These are phyloP conservation scores for Sylvilagus floridanus DNA, from an alignment of 2,797 vertebrate species.

Conservation along the genomic window DNA sequence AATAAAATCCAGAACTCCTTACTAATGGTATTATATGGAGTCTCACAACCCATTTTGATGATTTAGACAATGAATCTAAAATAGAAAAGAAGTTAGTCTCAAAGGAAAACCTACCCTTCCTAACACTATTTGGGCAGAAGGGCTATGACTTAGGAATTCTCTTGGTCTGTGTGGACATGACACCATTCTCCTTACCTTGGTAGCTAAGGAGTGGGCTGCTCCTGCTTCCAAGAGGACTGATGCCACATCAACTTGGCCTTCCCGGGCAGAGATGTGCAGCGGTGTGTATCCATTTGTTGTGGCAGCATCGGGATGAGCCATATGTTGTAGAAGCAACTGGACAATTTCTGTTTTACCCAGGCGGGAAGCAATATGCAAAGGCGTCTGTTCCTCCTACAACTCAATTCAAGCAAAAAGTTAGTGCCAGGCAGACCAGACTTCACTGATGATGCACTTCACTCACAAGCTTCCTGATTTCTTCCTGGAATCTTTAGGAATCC, in stretches of 20 bases:
- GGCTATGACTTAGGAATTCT: rapidly evolving
- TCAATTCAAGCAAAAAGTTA: slow-evolving; percentile 84
- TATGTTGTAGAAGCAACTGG: slow-evolving; percentile 97
- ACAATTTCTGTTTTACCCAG: slow-evolving; percentile 99
- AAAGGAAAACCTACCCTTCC: rapidly evolving
- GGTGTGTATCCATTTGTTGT: slow-evolving; percentile 98
- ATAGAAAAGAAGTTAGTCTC: not conserved
- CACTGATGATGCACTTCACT: not conserved
- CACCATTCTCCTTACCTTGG: slow-evolving; percentile 91
- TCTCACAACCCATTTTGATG: not conserved
- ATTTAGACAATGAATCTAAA: not conserved
- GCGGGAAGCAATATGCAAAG: slow-evolving; percentile 98
- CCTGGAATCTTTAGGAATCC: not conserved
- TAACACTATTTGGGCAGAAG: too few species aligned
- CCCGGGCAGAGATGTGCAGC: slow-evolving; percentile 96
- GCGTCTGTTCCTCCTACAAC: slow-evolving; percentile 98
- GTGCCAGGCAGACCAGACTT: not conserved
- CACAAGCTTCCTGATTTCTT: not conserved
- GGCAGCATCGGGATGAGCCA: slow-evolving; percentile 98
- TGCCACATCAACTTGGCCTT: slow-evolving; percentile 97
- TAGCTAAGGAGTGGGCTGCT: slow-evolving; percentile 96
- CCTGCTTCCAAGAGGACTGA: slow-evolving; percentile 96
- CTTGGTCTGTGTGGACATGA: rapidly evolving
- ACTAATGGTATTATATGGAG: not conserved
- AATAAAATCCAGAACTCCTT: not conserved